These are phyloP conservation scores for Scaptomyza hsui DNA, from an alignment of 1,140 invertebrate genomes.

Conservation along the genomic window DNA sequence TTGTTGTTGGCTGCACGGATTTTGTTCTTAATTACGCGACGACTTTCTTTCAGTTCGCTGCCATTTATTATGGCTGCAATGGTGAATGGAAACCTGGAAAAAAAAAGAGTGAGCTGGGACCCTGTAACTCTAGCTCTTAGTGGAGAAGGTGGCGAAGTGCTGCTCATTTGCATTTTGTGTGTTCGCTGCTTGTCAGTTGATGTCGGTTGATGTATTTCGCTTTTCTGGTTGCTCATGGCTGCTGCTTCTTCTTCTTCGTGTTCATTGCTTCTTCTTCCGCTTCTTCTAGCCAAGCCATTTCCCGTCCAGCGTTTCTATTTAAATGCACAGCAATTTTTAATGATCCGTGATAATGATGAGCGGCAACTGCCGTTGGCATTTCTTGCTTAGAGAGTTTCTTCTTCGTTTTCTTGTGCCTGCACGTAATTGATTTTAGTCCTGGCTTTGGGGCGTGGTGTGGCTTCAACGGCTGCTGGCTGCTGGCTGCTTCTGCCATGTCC, in stretches of 20 bases:
- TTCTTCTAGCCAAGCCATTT: conserved; percentile 57
- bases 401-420: not conserved
- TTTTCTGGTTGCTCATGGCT: conserved; percentile 12
- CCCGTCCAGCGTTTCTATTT: conserved; percentile 40
- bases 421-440: conserved; percentile 41
- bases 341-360: conserved; percentile 80
- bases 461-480: conserved; percentile 5
- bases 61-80: conserved; percentile 39
- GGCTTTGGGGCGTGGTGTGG: conserved; percentile 11
- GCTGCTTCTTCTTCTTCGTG: conserved; percentile 20
- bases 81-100: conserved; percentile 17
- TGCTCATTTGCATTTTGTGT: conserved; percentile 77
- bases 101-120: not conserved
- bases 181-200: too few species aligned
- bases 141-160: not conserved
- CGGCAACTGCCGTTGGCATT: conserved; percentile 54
- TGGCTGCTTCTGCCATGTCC: conserved; percentile 17
- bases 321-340: conserved; percentile 69
- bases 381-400: conserved; percentile 47
- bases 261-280: conserved; percentile 13
- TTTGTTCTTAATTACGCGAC: conserved; percentile 75
- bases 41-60: conserved; percentile 45
- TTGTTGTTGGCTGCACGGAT: conserved; percentile 38
- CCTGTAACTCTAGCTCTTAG: not conserved
- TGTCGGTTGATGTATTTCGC: conserved; percentile 38